These are phyloP conservation scores for Pseudococcus jackbeardsleyi DNA, from an alignment of 2,888 invertebrate genomes.

Conservation along the genomic window DNA sequence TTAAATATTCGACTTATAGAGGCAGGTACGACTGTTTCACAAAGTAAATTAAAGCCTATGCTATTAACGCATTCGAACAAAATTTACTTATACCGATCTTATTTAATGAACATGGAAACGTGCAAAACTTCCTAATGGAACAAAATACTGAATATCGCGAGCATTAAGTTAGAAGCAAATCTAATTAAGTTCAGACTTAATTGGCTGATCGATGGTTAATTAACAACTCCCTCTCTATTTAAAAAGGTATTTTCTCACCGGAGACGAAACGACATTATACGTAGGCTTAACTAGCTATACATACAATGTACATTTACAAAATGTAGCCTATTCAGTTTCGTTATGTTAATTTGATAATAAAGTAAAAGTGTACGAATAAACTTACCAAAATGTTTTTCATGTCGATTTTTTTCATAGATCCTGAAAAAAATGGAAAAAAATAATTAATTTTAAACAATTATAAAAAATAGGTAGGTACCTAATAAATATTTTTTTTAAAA, in stretches of 20 bases:
- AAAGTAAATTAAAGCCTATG: slow-evolving; percentile 46
- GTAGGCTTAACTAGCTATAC: background rate
- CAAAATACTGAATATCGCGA: slow-evolving; percentile 59
- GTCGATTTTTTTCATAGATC: no score
- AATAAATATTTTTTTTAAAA: no score
- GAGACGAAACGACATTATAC: slow-evolving; percentile 5
- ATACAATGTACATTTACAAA: background rate
- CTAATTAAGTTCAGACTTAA: slow-evolving; percentile 53
- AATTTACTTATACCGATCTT: slow-evolving; percentile 21
- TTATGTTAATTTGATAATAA: background rate
- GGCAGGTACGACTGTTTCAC: background rate
- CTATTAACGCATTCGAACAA: slow-evolving; percentile 31
- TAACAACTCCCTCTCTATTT: slow-evolving; percentile 37
- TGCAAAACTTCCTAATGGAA: slow-evolving; percentile 55
- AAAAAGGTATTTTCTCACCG: slow-evolving; percentile 23
- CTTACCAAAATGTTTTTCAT: no score
- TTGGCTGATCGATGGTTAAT: slow-evolving; percentile 59
- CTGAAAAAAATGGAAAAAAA: no score
- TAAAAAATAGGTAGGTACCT: no score
- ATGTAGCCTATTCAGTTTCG: background rate
- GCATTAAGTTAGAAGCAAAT: slow-evolving; percentile 58
- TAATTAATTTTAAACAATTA: no score
- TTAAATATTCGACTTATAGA: slow-evolving; percentile 17
- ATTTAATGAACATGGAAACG: slow-evolving; percentile 39
- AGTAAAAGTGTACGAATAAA: background rate